Base-by-base conservation (phyloP, 2,113 vertebrate genomes). In the Lates calcarifer region DNA sequence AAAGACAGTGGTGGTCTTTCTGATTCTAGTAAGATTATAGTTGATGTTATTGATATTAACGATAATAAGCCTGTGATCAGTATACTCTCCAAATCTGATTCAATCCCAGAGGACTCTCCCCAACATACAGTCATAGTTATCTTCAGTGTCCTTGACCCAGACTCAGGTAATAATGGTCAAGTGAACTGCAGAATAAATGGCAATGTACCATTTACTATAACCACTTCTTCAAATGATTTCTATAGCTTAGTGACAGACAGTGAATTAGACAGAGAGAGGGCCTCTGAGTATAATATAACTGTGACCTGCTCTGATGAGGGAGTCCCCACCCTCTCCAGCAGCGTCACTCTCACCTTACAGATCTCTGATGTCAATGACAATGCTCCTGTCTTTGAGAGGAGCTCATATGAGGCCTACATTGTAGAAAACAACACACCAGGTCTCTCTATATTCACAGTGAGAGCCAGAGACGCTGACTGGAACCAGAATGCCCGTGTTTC, bases 11-110 rank as follows among this genome's bases (percentile, higher is more conserved):
- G 96, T 0, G 92, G 94, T 0, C 74, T 95, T 0, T 64, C 79
- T 0, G 85, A 92, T 0, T 95, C 92, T 2, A 93, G 93, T 69
- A 88, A 94, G 0, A 68, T 96, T 9, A 80, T 93, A 39, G 91
- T 95, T 2, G 94, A 95, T 75, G 68, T 95, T 28, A 62, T 89
- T 28, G 94, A 95, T 70, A 86, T 92, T 4, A 96, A 95, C 85
- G 94, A 96, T 49, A 96, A 94, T 69, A 70, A 57, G 0, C 95
- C 95, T 15, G 74, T 86, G 5, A 90, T 96, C 37, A 94, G 37
- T 26, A 67, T 96, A 20, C 82, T 85, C 6, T 93, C 86, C 0
- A 61, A 84, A 9, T 90, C 89, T 37, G 66, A 43, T 62, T 74
- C 75, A 17, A 72, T 96, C 56, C 70, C 69, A 55, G 93, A 93